Percentiles rank a stretch among this genome's conserved stretches.
phyloP scores from a whole-genome alignment of 2,797 vertebrate species.

The Centroberyx gerrardi region DNA sequence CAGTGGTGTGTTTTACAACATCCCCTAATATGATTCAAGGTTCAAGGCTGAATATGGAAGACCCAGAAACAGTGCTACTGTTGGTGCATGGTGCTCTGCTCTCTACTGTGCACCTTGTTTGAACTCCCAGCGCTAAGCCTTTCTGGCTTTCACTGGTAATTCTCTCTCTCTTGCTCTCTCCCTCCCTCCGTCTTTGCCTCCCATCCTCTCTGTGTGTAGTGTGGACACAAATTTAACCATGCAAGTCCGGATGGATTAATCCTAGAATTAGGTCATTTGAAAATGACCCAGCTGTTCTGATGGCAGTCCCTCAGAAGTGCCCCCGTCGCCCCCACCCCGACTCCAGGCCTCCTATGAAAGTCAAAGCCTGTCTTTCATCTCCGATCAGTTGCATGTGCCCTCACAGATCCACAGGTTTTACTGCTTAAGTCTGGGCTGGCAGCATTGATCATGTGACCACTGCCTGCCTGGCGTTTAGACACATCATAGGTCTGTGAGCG shows the following conservation, averaged over 20 bases:
- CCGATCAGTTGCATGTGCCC: conserved; percentile 86
- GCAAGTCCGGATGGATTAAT: conserved; percentile 74
- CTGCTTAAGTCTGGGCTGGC: conserved; percentile 84
- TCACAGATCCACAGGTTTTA: conserved; percentile 85
- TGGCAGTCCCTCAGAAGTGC: conserved; percentile 82
- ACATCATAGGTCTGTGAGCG: conserved; percentile 69
- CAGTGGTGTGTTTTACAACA: conserved; percentile 2
- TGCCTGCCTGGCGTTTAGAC: conserved; percentile 72
- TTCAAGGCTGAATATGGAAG: not conserved
- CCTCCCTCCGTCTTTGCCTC: conserved; percentile 33
- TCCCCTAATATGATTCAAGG: not conserved
- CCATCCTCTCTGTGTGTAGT: conserved; percentile 44
- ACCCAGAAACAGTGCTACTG: conserved; percentile 51
- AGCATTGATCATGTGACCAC: conserved; percentile 81
- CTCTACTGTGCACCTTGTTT: conserved; percentile 68
- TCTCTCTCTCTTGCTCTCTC: conserved; percentile 31
- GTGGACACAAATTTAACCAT: conserved; percentile 63
- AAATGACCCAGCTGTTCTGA: conserved; percentile 82
- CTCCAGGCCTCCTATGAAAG: conserved; percentile 83
- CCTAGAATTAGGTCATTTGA: conserved; percentile 80
- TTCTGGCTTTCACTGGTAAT: conserved; percentile 63
- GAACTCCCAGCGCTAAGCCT: conserved; percentile 69
- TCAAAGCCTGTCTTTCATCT: conserved; percentile 86
- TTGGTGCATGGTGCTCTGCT: conserved; percentile 41
- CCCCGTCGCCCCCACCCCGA: conserved; percentile 61